Base-by-base conservation (phyloP, 2,113 vertebrate species). In the Paramormyrops kingsleyae region DNA sequence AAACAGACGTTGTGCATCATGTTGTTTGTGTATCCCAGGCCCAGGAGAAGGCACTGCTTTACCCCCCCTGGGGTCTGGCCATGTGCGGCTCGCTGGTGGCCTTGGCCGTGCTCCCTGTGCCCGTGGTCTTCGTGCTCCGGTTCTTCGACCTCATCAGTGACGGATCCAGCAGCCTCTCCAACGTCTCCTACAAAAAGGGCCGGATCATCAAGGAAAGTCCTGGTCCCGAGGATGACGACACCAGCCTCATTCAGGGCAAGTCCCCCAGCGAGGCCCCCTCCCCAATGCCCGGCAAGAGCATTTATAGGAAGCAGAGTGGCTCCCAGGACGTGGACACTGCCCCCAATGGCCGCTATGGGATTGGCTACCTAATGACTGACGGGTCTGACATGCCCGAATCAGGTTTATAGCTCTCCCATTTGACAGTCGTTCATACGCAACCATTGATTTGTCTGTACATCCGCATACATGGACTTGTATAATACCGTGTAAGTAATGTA, bases 311-410 rank as follows among this genome's bases (percentile, higher is more conserved):
- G 92, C 97, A 97, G 94, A 96, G 96, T 90, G 95, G 95, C 17
- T 96, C 96, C 0, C 95, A 95, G 1, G 93, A 95, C 0, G 89
- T 80, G 2, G 97, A 98, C 91, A 96, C 96, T 0, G 96, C 97
- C 80, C 97, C 98, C 53, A 99, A 99, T 12, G 98, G 99, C 88
- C 97, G 97, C n/a, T 98, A 97, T 0, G 97, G 97, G 46, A 97
- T 99, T 12, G 98, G 98, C 7, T 99, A 99, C 93, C 90, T 98
- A 92, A 98, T 99, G 97, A 96, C 97, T 49, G 97, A 98, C 91
- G 95, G 97, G 96, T 96, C 97, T 5, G 97, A 99, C 92, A 97
- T 98, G 97, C 98, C 98, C 0, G 98, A 99, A 93, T 99, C 98
- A 89, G 97, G 98, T 94, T 95, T 99, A 94, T 99, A 98, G 96